Evolutionary conservation across 2,113 vertebrate species (phyloP).

Genomic region (Trochalopteron elliotii): DNA sequence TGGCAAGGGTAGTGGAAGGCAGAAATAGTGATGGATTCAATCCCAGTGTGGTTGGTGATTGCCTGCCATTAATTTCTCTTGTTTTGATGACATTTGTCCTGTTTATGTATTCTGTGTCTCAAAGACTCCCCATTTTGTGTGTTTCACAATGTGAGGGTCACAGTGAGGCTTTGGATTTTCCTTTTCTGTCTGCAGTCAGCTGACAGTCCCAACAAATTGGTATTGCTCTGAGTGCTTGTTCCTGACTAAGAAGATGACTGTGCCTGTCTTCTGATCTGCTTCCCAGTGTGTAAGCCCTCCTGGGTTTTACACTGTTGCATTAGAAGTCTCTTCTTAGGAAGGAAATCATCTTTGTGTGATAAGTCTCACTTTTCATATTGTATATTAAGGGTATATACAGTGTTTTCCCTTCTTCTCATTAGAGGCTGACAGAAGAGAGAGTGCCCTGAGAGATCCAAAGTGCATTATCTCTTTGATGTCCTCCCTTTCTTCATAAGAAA

Average conservation of each 20-base stretch:
- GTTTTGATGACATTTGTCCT: slow-evolving; percentile 3
- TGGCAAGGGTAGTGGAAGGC: slow-evolving; percentile 37
- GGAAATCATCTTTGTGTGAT: neutral
- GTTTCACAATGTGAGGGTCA: neutral
- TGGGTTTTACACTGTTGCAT: neutral
- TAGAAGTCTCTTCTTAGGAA: neutral
- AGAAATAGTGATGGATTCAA: slow-evolving; percentile 19
- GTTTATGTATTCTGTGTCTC: neutral
- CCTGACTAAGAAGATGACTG: neutral
- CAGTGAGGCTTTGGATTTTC: neutral
- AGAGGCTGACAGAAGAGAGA: neutral
- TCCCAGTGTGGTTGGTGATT: neutral
- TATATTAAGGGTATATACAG: neutral
- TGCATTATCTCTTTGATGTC: neutral
- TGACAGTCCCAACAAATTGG: neutral
- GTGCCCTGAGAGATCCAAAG: neutral
- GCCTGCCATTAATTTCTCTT: slow-evolving; percentile 21
- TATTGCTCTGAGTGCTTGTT: neutral
- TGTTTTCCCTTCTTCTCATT: neutral
- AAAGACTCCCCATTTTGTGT: neutral
- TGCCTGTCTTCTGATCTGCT: neutral
- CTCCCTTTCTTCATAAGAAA: neutral
- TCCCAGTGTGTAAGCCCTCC: neutral
- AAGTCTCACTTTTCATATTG: neutral
- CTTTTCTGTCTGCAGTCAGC: neutral